Base-by-base conservation (phyloP, 2,888 invertebrate species). In the Nesidiocoris tenuis region DNA sequence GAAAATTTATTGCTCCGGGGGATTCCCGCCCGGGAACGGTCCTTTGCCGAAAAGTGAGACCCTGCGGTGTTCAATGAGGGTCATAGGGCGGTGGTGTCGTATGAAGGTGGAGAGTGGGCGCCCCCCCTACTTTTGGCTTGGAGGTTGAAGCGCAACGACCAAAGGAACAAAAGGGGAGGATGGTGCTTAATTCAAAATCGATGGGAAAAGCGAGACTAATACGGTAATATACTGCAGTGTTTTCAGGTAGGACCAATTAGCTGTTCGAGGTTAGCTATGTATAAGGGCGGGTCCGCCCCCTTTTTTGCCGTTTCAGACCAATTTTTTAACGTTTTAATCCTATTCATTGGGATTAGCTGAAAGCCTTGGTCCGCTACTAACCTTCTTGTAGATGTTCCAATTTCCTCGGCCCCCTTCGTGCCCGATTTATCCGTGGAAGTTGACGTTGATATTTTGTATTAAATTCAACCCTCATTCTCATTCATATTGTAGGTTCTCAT, bases 201-300 rank as follows among this genome's bases (percentile, higher is more conserved):
- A 75, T 75, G 74, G 24, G 56, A 59, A 66, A 75, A 57, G 5
- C 39, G 66, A 59, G 74, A 75, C 74, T 75, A 75, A 75, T 75
- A 75, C 65, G 74, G 61, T 75, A 66, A 75, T 66, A 75, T 75
- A 75, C 74, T 75, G 74, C 74, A 25, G 72, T 75, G 74, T 75
- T 75, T 75, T 75, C 74, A 75, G 74, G 74, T 75, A 65, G 19
- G 66, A 39, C 65, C 65, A 75, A 75, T 75, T 75, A 75, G 72
- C 18, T 59, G 61, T 59, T 59, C 5, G 21, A 59, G 61, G 7
- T 59, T 19, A 2, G 61, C 5, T 59, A 7, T 59, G 18, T 59
- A 59, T 7, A 18, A 59, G 9, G 16, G 61, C 18, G 61, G 12
- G 12, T 3, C 18, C 61, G 12, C 21, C 61, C 12, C 21, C 12